These are phyloP conservation scores for Tenodera sinensis DNA, from an alignment of 2,888 invertebrate genomes.

Conservation along the genomic window DNA sequence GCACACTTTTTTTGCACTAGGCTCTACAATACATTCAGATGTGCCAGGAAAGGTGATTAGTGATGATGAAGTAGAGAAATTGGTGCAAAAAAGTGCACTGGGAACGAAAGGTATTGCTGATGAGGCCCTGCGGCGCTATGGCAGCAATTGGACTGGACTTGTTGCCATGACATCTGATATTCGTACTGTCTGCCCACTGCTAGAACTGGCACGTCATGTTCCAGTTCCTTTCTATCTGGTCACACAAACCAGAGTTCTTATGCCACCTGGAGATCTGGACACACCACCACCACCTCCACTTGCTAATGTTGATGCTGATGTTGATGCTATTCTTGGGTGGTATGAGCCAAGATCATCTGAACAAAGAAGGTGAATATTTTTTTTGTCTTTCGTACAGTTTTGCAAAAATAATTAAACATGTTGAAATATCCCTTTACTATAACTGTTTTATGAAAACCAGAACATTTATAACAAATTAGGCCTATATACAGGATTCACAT, in stretches of 20 bases:
- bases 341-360: conserved; percentile 69
- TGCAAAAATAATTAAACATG: too few species aligned
- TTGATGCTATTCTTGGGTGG: conserved; percentile 73
- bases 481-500: too few species aligned
- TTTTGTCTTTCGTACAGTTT: too few species aligned
- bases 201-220: conserved; percentile 60
- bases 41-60: conserved; percentile 46
- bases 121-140: conserved; percentile 56
- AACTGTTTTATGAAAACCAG: too few species aligned
- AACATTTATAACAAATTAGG: too few species aligned
- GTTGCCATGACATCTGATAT: conserved; percentile 73
- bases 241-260: conserved; percentile 53
- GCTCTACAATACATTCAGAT: conserved; percentile 59
- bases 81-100: conserved; percentile 2
- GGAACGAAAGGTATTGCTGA: conserved; percentile 52
- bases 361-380: conserved; percentile 54
- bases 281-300: conserved; percentile 41
- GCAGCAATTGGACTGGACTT: conserved; percentile 62
- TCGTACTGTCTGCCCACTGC: conserved; percentile 73
- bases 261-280: conserved; percentile 24
- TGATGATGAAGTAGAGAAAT: background rate
- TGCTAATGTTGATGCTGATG: conserved; percentile 63
- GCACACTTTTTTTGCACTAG: conserved; percentile 21
- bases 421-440: too few species aligned
- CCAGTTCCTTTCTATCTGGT: conserved; percentile 71